Base-by-base conservation (phyloP, 1,140 invertebrate genomes). In the Ceratitis capitata region DNA sequence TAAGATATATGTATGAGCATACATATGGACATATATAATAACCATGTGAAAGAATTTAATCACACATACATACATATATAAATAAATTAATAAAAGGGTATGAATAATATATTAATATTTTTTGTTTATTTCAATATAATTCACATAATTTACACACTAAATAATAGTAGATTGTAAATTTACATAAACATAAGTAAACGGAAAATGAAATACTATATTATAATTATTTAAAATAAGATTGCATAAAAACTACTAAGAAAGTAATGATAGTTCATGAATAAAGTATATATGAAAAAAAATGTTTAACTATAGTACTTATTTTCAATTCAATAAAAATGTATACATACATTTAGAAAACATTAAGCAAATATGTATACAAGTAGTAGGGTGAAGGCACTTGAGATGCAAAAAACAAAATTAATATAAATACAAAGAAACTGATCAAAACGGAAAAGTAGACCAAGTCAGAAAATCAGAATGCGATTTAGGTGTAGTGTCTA, bases 121-220 rank as follows among this genome's bases (percentile, higher is more conserved):
- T 69, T 69, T 19, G 29, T 69, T n/a, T 69, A 69, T 39, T 69
- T 69, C 61, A 35, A 35, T 69, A 69, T 29, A 69, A 69, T 69
- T 35, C 5, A 56, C 3, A n/a, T 23, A 56, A 14, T n/a, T n/a
- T 56, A 14, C 51, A 56, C 23, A 56, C 23, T n/a, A 32, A 26
- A 69, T 69, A 69, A 35, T 35, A 26, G n/a, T 61, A 61, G 26
- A 29, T 61, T 61, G 58, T 61, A 61, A 61, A 61, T 35, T 14
- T 69, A 69, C 19, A 39, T n/a, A 6, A 35, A 69, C 19, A 49
- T 14, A 49, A 49, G 51, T 16, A 69, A 39, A 29, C 32, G 29
- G 12, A 32, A 69, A 39, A 29, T 32, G 1, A 69, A 69, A 39
- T 69, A 14, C 39, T 69, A 69, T 35, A 29, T 69, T 14, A 69